Conservation (phyloP, 2,888 invertebrate genomes). For the Xanthia togata region DNA sequence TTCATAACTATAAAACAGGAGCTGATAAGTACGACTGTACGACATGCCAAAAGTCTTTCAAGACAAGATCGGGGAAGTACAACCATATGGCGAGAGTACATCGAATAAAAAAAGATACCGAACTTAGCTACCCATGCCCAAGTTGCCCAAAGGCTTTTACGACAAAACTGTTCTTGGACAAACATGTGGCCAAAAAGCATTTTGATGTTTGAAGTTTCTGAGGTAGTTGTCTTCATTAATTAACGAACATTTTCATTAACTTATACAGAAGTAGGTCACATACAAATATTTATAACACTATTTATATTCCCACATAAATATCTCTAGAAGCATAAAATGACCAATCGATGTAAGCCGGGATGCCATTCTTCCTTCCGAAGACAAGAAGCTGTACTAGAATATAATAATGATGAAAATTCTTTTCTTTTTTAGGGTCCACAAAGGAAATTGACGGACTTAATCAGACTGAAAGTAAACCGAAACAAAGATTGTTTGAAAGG, state of each 20-base stretch:
- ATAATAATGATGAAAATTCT: conserved; percentile 85
- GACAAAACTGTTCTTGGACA: conserved; percentile 89
- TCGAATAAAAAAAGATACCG: conserved; percentile 84
- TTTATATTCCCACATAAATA: conserved; percentile 26
- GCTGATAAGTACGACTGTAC: conserved; percentile 86
- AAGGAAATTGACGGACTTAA: conserved; percentile 82
- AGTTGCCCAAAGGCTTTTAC: conserved; percentile 89
- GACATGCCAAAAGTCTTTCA: conserved; percentile 85
- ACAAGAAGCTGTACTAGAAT: conserved; percentile 70
- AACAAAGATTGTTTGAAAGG: conserved; percentile 88
- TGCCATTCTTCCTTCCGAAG: conserved; percentile 20
- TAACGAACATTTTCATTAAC: conserved; percentile 1
- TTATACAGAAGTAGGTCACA: background rate
- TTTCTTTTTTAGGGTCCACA: conserved; percentile 88
- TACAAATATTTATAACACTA: conserved; percentile 2
- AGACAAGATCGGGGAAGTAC: conserved; percentile 86
- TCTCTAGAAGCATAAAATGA: conserved; percentile 13
- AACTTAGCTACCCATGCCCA: conserved; percentile 86
- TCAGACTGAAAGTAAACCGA: conserved; percentile 84
- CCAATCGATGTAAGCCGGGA: conserved; percentile 26
- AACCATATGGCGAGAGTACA: conserved; percentile 87
- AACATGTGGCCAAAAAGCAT: conserved; percentile 90
- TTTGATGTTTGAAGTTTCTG: conserved; percentile 76
- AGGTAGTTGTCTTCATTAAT: conserved; percentile 21
- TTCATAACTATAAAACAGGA: conserved; percentile 85